Evolutionary conservation across 2,113 vertebrate genomes (phyloP), one percentile per base, ranked within the genome.

Genomic region (Sardina pilchardus): DNA sequence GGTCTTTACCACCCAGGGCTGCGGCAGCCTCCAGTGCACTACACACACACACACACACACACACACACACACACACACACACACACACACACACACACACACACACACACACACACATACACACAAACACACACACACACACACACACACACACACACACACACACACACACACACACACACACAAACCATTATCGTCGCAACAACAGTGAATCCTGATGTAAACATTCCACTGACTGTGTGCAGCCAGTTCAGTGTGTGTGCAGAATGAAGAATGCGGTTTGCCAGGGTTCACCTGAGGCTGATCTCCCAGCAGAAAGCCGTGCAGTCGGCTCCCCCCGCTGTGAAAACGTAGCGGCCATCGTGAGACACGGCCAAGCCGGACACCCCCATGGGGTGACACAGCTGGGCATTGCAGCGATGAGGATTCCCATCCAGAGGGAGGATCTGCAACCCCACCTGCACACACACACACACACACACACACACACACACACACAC

Each of bases 381-480:
- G 0, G 95, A 94, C 81, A 91, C 96, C 0, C 96, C 97, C 0
- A 82, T 84, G 0, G 97, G 95, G 89, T 99, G 97, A 93, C 97
- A 97, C 24, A 97, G 88, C 82, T 97, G 86, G 42, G 96, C 96
- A 3, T 92, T 95, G 9, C 97, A 97, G 90, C 95, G 99, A 91
- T 96, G 96, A 0, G 97, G 98, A 83, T 99, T 99, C 83, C 98
- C 98, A 34, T 99, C 98, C 0, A 97, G 43, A 1, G 98, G 98
- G 47, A 99, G 91, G 83, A 97, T 96, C 94, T 99, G 98, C 85
- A 99, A 93, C 47, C 98, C 98, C 81, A 99, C 93, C 98, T 99
- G 47, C 1, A 84, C 45, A 43, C 84, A 43, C 63, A 12, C 67
- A 75, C 30, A 16, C 71, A 21, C 10, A 83, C 81, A 71, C 6